A percentile compares a stretch with the other conserved stretches of the same genome.
These are phyloP conservation scores for Microtus ochrogaster DNA, from an alignment of 2,113 vertebrate genomes.

Conservation along the genomic window DNA sequence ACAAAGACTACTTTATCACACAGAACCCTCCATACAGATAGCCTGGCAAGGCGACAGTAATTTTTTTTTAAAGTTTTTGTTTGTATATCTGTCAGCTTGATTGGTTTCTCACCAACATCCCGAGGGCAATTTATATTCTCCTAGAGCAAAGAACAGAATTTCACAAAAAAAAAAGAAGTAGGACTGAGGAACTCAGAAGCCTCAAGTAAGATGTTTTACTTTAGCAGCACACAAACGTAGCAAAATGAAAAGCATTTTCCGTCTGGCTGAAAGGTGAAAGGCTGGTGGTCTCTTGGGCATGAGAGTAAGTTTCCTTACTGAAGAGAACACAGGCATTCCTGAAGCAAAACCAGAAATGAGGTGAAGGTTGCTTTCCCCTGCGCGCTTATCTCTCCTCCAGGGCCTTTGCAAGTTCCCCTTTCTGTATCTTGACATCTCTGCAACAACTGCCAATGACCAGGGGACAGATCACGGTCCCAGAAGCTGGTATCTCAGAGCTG, in stretches of 20 bases:
- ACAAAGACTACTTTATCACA: not conserved
- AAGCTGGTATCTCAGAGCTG: not conserved
- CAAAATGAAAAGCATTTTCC: not conserved
- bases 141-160: not conserved
- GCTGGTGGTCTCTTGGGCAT: not conserved
- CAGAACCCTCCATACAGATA: constrained; percentile 3
- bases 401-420: not conserved
- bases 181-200: not conserved
- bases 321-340: not conserved
- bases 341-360: not conserved
- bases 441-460: not conserved
- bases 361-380: not conserved
- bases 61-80: not conserved
- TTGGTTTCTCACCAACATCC: not conserved
- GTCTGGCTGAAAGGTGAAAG: not conserved
- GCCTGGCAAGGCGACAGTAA: not conserved
- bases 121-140: not conserved
- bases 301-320: not conserved
- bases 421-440: not conserved
- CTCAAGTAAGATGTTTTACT: not conserved
- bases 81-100: not conserved
- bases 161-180: not conserved
- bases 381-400: not conserved
- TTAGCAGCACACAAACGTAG: not conserved
- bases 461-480: no score